These are phyloP conservation scores for Colistium nudipinnis DNA, from an alignment of 2,113 vertebrate species.

Conservation along the genomic window DNA sequence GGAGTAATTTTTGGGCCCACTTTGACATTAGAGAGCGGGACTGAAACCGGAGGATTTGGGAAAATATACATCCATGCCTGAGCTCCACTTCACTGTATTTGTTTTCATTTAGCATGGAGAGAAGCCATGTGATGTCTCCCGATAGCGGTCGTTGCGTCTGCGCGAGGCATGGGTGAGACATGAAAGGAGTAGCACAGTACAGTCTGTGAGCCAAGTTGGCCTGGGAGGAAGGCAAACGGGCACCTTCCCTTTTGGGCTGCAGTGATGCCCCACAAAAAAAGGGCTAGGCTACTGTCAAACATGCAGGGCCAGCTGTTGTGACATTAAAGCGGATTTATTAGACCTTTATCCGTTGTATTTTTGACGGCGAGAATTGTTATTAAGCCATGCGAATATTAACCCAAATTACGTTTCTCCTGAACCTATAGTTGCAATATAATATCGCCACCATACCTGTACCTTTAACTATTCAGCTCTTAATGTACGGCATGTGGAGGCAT, in stretches of 20 bases:
- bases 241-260: neutral
- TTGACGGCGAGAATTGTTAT: too few species aligned
- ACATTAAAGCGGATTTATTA: too few species aligned
- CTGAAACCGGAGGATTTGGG: conserved; percentile 66
- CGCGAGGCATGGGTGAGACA: conserved; percentile 13
- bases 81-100: conserved; percentile 46
- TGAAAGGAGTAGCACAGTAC: neutral
- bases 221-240: neutral
- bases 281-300: neutral
- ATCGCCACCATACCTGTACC: too few species aligned
- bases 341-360: too few species aligned
- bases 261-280: neutral
- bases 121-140: conserved; percentile 43
- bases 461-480: too few species aligned
- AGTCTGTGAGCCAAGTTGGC: conserved; percentile 1
- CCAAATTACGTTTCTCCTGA: too few species aligned
- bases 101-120: conserved; percentile 45
- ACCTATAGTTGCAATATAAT: too few species aligned
- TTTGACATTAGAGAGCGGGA: conserved; percentile 50
- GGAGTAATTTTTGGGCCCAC: conserved; percentile 50
- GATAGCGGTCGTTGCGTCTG: neutral
- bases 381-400: too few species aligned
- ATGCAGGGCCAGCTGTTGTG: neutral
- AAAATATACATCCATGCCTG: conserved; percentile 74
- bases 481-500: too few species aligned